Base-by-base conservation (phyloP, 2,113 vertebrate genomes). In the Lasiurus borealis region DNA sequence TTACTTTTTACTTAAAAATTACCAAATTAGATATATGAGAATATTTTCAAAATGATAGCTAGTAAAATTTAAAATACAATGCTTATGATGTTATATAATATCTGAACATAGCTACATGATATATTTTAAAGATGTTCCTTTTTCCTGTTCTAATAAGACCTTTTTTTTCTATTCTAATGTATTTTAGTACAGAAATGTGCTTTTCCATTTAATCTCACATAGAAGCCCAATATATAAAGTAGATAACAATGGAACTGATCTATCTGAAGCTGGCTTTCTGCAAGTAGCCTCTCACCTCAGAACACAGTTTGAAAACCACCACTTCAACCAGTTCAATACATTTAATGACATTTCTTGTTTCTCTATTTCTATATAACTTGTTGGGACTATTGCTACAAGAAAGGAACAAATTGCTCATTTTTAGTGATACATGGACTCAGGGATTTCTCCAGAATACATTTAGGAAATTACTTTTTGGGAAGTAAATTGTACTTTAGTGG, bases 341-440 rank as follows among this genome's bases (percentile, higher is more conserved):
- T 54, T 93, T 96, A 95, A 90, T 94, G 48, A 94, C 62, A 95
- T 95, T 93, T 83, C 81, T 92, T 95, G 8, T 92, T 78, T 50
- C 16, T 23, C 44, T 80, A 54, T 92, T 90, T 92, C 81, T 95
- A 48, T 75, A 62, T 84, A 86, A 96, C 95, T 78, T 89, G 75
- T 92, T 87, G 69, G 54, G 40, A 8, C 12, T 86, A 54, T 86
- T 93, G 75, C 40, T 85, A 92, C n/a, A 90, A 90, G 40, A 85
- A 82, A 92, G 69, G 25, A 84, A 78, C 25, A 94, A 83, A 92
- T 54, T 80, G 81, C 54, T 87, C 40, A 64, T 96, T 95, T 94
- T 94, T 62, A 73, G 85, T 54, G 50, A 73, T 64, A 95, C 64
- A 31, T 50, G 71, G 44, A 84, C 34, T 90, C 40, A 18, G 23